phyloP scores from a whole-genome alignment of 92 coral and sea anemone species.

The Ricordea florida region DNA sequence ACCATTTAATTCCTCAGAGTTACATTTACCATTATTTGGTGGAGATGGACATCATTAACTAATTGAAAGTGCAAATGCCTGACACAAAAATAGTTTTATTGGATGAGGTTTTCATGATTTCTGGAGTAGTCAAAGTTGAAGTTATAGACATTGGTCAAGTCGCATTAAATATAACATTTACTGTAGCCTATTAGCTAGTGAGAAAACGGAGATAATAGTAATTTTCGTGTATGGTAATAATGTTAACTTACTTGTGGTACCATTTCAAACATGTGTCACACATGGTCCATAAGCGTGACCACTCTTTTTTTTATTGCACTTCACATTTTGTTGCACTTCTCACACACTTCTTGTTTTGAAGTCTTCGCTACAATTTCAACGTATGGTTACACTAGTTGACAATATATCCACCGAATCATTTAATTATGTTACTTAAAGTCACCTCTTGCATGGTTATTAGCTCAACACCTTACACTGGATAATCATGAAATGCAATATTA shows the following conservation, averaged over 20 bases:
- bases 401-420: background rate
- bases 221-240: background rate
- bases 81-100: no score
- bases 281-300: background rate
- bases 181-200: no score
- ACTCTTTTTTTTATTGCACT: background rate
- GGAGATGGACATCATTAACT: background rate
- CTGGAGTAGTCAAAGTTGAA: no score
- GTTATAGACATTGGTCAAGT: no score
- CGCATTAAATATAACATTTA: no score
- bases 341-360: background rate
- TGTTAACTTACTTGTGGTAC: constrained; percentile 3
- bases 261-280: background rate
- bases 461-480: no score
- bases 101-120: no score
- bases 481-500: no score
- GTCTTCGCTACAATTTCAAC: background rate
- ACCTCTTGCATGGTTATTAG: no score
- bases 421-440: no score
- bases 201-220: background rate
- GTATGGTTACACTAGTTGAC: background rate
- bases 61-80: background rate
- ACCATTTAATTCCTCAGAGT: background rate
- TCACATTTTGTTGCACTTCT: background rate
- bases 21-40: background rate